These are phyloP conservation scores for Limnephilus marmoratus DNA, from an alignment of 2,888 invertebrate species.

Conservation along the genomic window DNA sequence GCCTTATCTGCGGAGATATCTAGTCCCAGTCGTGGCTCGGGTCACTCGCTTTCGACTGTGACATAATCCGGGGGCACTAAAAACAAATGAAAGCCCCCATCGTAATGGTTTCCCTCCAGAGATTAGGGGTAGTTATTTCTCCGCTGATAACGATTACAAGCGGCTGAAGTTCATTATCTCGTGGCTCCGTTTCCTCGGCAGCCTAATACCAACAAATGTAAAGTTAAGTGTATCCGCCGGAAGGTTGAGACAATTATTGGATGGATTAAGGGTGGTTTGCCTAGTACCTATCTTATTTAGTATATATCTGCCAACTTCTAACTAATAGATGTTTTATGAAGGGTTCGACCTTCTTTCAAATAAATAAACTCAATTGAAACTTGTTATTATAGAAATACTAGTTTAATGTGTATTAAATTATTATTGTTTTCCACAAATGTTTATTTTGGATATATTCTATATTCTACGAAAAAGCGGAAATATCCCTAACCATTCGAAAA, in stretches of 20 bases:
- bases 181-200: slow-evolving; percentile 50
- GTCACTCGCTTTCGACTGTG: slow-evolving; percentile 42
- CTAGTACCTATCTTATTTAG: background rate
- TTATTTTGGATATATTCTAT: background rate
- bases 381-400: background rate
- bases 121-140: slow-evolving; percentile 58
- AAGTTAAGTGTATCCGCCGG: slow-evolving; percentile 59
- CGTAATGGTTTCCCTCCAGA: slow-evolving; percentile 38
- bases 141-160: slow-evolving; percentile 59
- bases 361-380: background rate
- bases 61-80: slow-evolving; percentile 52
- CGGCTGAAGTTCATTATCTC: slow-evolving; percentile 58
- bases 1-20: slow-evolving; percentile 28
- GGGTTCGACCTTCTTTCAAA: background rate
- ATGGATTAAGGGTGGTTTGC: slow-evolving; percentile 27
- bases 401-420: background rate
- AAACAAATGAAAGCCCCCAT: slow-evolving; percentile 52
- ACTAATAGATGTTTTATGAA: background rate
- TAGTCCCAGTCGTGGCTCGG: slow-evolving; percentile 48
- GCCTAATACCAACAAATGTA: slow-evolving; percentile 46
- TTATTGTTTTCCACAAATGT: background rate
- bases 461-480: background rate
- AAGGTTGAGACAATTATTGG: slow-evolving; percentile 50
- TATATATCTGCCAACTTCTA: background rate
- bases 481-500: background rate